phyloP scores from a whole-genome alignment of 1,140 invertebrate genomes.

The Neuroterus valhalla region DNA sequence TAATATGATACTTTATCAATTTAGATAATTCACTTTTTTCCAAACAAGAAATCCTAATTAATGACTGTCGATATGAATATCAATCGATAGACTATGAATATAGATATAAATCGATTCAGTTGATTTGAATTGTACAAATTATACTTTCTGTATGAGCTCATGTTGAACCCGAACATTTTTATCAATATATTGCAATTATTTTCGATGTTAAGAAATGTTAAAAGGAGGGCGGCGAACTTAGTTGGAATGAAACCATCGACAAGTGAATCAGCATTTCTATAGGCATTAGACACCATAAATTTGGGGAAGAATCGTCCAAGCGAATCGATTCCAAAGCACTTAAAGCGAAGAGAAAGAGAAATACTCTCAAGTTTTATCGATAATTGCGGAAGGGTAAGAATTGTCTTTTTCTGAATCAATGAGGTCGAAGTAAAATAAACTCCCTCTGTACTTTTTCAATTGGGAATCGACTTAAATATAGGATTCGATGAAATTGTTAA shows the following conservation, averaged over 20 bases:
- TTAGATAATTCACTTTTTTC: too few species aligned
- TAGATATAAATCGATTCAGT: too few species aligned
- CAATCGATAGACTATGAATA: too few species aligned
- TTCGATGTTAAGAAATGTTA: too few species aligned
- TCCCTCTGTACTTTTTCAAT: not conserved
- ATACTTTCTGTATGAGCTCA: too few species aligned
- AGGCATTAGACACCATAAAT: not conserved
- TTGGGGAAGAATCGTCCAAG: not conserved
- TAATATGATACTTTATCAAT: too few species aligned
- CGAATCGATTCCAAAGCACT: not conserved
- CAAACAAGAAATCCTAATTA: too few species aligned
- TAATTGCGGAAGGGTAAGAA: not conserved
- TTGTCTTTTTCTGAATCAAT: constrained; percentile 5
- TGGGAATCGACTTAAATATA: not conserved
- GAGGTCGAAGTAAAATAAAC: not conserved
- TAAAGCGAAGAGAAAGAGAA: not conserved
- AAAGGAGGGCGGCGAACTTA: too few species aligned
- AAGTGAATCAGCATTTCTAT: not conserved
- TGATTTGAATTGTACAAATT: too few species aligned
- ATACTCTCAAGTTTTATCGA: not conserved
- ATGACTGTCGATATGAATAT: too few species aligned
- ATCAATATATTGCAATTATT: too few species aligned
- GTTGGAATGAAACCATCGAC: not conserved
- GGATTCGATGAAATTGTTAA: not conserved
- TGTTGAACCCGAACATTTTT: too few species aligned